Base-by-base conservation (phyloP, 2,888 invertebrate genomes). In the Belgica antarctica region DNA sequence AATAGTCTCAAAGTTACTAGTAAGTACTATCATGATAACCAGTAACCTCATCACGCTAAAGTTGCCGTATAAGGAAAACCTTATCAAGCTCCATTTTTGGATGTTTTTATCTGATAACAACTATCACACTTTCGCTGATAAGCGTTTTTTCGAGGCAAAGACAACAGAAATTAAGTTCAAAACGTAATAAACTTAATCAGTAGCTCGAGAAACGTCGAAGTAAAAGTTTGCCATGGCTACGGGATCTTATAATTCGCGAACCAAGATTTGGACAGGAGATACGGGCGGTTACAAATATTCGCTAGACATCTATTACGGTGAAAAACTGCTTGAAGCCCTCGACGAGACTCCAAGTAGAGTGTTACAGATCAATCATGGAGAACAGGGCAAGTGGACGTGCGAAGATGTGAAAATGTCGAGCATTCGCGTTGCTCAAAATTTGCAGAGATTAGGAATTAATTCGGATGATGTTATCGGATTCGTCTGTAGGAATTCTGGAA, bases 401-500 rank as follows among this genome's bases (percentile, higher is more conserved):
- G 24, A 70, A 28, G 68, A 72, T n/a, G 57, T 71, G 1, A 47
- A 65, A 57, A 10, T 70, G 4, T 28, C 62, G 36, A 31, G 71
- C 8, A 63, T 72, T 57, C 70, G 72, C 10, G 71, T 68, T 1
- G 70, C 70, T 1, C 70, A 71, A 59, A 69, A 72, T 59, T 28
- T 72, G 8, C 46, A 31, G 57, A 34, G 62, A 46, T 8, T 79
- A 3, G 66, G 66, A 5, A 66, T 71, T 15, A 25, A 66, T 17
- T 8, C 25, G 1, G 57, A 57, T 27, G 70, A 72, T 28, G 66
- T 72, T 10, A 76, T 79, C 27, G 79, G 79, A 24, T 75, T 79
- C 52, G 74, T 77, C 0, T 78, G 75, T 1, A 73, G 73, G 8
- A 79, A 80, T 71, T 75, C 77, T 34, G 76, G 78, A 2, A 76